Percentiles rank a stretch among this genome's conserved stretches.
These are phyloP conservation scores for Entosphenus tridentatus DNA, from an alignment of 2,113 vertebrate genomes.

Conservation along the genomic window DNA sequence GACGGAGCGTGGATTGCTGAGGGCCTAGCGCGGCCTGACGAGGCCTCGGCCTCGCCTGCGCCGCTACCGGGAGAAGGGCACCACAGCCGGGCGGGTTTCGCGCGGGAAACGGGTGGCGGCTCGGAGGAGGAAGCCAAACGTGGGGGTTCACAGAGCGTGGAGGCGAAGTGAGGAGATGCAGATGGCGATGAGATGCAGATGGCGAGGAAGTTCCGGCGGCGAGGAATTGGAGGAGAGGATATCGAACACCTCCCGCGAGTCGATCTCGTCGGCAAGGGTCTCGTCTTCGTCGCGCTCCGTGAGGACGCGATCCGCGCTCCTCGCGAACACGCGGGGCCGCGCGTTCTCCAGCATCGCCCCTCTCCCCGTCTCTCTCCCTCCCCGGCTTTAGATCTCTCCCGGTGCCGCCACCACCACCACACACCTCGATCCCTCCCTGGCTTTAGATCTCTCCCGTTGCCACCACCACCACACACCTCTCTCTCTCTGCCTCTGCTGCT, in stretches of 20 bases:
- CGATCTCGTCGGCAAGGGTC: conserved; percentile 31
- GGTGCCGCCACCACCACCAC: too few relatives aligned
- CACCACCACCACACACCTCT: too few relatives aligned
- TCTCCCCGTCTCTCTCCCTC: conserved; percentile 11
- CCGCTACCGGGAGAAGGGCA: too few relatives aligned
- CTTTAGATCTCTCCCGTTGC: too few relatives aligned
- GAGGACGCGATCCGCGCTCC: conserved; percentile 32
- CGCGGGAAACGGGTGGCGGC: background rate
- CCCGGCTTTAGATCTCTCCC: too few relatives aligned
- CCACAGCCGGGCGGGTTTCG: too few relatives aligned
- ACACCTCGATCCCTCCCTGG: too few relatives aligned
- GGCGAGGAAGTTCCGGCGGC: background rate
- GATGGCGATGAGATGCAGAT: background rate
- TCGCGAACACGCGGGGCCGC: conserved; percentile 40
- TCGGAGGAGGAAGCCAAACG: background rate
- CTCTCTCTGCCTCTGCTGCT: too few relatives aligned
- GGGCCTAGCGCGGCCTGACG: too few relatives aligned
- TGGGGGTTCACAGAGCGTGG: background rate
- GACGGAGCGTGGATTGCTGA: too few relatives aligned
- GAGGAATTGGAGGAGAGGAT: conserved; percentile 22
- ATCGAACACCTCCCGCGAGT: conserved; percentile 51
- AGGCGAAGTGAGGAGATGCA: too few relatives aligned
- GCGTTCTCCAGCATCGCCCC: conserved; percentile 33
- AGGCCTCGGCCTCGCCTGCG: too few relatives aligned
- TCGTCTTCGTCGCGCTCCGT: conserved; percentile 43